These are phyloP conservation scores for Rafetus swinhoei DNA, from an alignment of 2,113 vertebrate genomes.

Conservation along the genomic window DNA sequence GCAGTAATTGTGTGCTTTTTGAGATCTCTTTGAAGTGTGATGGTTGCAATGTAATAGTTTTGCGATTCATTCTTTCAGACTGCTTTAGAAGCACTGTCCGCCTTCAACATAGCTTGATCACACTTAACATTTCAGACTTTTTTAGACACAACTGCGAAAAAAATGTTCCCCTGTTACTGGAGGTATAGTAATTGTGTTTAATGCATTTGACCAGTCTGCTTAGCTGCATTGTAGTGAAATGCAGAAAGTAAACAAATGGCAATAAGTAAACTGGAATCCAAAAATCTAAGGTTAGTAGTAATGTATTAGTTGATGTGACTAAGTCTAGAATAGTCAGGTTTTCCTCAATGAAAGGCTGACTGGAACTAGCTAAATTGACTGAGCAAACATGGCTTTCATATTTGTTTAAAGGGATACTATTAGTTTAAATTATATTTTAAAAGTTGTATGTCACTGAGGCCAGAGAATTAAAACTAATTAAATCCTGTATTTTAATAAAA, in stretches of 20 bases:
- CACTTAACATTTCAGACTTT: neutral
- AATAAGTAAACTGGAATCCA: neutral
- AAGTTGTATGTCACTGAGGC: neutral
- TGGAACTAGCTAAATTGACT: neutral
- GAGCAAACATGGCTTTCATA: constrained; percentile 43
- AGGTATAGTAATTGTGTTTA: neutral
- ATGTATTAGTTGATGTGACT: neutral
- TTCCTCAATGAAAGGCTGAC: neutral
- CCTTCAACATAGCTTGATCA: neutral
- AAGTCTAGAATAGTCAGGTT: neutral
- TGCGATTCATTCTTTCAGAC: constrained; percentile 23
- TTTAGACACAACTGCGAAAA: neutral
- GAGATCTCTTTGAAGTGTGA: constrained; percentile 10
- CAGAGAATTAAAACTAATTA: neutral
- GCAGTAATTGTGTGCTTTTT: constrained; percentile 52
- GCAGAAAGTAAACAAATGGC: neutral
- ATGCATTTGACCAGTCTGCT: neutral
- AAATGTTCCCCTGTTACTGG: neutral
- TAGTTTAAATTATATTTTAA: neutral
- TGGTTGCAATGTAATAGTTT: constrained; percentile 18
- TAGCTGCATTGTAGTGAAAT: neutral
- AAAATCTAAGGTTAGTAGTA: neutral
- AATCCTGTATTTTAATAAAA: neutral
- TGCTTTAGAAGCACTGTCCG: neutral
- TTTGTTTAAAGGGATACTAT: neutral